Evolutionary conservation across 2,888 invertebrate species (phyloP).

Genomic region (Volucella inflata): DNA sequence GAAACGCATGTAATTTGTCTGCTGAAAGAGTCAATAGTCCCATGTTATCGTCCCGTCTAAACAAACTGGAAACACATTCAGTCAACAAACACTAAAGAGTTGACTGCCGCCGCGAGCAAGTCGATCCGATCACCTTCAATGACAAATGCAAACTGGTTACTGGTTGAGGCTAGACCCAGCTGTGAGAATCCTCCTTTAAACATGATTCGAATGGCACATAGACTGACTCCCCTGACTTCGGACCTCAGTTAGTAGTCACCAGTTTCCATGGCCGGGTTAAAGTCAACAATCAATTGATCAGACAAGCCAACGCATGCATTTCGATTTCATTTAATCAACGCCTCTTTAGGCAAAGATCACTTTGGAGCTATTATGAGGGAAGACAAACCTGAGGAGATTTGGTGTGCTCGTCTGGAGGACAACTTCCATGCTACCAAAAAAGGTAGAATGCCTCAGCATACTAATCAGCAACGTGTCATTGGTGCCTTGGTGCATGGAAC

Average conservation of each 20-base stretch:
- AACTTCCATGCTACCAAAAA: constrained; percentile 58
- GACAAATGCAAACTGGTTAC: constrained; percentile 71
- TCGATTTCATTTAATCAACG: constrained; percentile 57
- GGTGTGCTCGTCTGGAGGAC: background rate
- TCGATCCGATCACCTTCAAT: constrained; percentile 68
- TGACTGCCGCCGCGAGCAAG: constrained; percentile 9
- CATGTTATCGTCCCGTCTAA: constrained; percentile 26
- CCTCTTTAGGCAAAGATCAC: constrained; percentile 40
- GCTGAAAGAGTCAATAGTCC: constrained; percentile 44
- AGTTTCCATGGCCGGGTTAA: constrained; percentile 52
- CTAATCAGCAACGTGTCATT: constrained; percentile 29
- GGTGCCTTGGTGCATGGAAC: constrained; percentile 53
- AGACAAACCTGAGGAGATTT: background rate
- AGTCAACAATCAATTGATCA: constrained; percentile 55
- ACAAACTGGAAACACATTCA: constrained; percentile 47
- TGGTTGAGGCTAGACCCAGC: background rate
- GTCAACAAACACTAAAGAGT: constrained; percentile 36
- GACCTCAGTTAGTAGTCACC: background rate
- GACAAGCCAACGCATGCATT: constrained; percentile 45
- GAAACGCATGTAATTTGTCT: constrained; percentile 72
- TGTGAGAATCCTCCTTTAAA: constrained; percentile 39
- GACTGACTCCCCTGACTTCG: background rate
- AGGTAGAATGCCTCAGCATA: constrained; percentile 49
- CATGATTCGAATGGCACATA: background rate
- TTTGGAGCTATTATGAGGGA: background rate